These are phyloP conservation scores for Palythoa grandis DNA, from an alignment of 92 coral and sea anemone genomes.

Conservation along the genomic window DNA sequence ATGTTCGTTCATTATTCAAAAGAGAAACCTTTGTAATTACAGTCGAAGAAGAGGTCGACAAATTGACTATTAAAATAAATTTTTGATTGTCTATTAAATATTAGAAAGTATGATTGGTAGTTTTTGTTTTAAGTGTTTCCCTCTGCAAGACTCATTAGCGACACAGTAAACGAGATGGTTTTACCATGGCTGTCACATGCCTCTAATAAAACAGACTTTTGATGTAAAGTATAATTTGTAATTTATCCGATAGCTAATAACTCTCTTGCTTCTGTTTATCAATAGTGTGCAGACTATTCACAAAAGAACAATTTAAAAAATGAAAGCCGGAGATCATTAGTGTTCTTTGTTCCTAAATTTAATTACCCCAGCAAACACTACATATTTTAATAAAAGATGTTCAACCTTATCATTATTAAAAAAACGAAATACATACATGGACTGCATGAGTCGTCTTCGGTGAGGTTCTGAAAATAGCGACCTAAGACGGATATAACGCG, in stretches of 20 bases:
- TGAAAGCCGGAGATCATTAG: not conserved
- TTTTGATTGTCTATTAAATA: not conserved
- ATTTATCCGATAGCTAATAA: not conserved
- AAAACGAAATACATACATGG: not conserved
- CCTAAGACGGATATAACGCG: no score
- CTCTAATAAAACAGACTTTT: not conserved
- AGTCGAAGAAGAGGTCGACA: not conserved
- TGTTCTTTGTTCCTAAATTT: not conserved
- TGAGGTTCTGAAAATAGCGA: no score
- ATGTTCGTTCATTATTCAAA: not conserved
- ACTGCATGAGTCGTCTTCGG: not conserved
- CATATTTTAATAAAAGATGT: not conserved
- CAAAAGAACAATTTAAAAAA: conserved; percentile 15
- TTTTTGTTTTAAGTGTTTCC: not conserved
- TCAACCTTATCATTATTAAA: not conserved
- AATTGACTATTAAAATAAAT: not conserved
- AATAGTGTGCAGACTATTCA: not conserved
- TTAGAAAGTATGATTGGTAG: not conserved
- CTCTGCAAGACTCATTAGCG: not conserved
- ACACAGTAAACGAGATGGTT: not conserved
- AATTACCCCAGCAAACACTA: not conserved
- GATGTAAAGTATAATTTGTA: not conserved
- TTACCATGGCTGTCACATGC: not conserved
- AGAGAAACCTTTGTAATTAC: not conserved
- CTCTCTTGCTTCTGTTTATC: not conserved